Base-by-base conservation (phyloP, 2,888 invertebrate genomes). In the Hyposoter dolosus region DNA sequence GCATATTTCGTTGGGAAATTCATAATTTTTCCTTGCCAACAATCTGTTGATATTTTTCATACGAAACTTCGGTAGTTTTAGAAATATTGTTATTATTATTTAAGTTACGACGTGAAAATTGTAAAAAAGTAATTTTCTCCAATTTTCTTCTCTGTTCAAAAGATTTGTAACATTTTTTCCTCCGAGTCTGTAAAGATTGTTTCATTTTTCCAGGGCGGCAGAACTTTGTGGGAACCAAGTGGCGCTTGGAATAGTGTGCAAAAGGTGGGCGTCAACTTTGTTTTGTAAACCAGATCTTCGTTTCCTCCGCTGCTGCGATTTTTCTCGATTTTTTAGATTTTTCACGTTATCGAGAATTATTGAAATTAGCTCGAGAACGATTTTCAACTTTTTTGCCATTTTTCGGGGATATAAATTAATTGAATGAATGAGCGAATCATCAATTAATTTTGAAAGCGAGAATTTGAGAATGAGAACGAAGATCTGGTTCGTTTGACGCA, bases 171-270 rank as follows among this genome's bases (percentile, higher is more conserved):
- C 82, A 71, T 88, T 91, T 90, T 90, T 78, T 90, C 90, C 88
- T 91, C 89, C 88, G 90, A 92, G 90, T 89, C 89, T 91, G 89
- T 92, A 92, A 88, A 90, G 77, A 88, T 80, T 88, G 76, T 90
- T 92, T 90, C 82, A 89, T 91, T 92, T 92, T 93, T 93, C 86
- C 93, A 93, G 93, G 93, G 89, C 85, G 88, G 87, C 89, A 19
- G 56, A 88, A 89, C 88, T 89, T 89, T 89, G 90, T 89, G 90
- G 88, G 87, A 86, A 86, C 85, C 84, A 89, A 85, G 89, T 89
- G 90, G 89, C 87, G 89, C 87, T 90, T 87, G 86, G 79, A 81
- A 86, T 32, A 85, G 82, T 88, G 87, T 86, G 88, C 82, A 79
- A 88, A 90, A 93, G 93, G 92, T 93, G 91, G 92, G 93, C 90